phyloP scores from a whole-genome alignment of 2,888 invertebrate genomes.

The Dryomyza anilis region DNA sequence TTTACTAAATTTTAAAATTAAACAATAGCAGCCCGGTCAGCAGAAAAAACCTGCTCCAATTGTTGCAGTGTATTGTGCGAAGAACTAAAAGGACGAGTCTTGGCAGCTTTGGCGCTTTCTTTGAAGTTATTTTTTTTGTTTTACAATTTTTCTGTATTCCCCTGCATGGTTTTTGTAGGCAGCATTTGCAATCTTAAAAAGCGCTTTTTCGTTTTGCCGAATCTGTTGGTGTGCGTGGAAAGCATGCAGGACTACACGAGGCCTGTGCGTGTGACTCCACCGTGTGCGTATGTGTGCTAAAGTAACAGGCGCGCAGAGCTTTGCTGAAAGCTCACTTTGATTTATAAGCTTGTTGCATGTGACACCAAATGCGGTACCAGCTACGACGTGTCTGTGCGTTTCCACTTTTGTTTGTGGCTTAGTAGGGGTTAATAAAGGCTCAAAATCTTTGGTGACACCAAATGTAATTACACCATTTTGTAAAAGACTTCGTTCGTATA shows the following conservation, averaged over 20 bases:
- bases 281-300: constrained; percentile 5
- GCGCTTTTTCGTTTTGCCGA: not conserved
- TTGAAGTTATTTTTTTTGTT: not conserved
- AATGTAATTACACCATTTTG: too few relatives aligned
- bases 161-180: not conserved
- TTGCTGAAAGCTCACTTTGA: constrained; percentile 7
- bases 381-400: not conserved
- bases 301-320: constrained; percentile 17
- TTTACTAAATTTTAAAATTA: not conserved
- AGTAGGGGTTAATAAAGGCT: constrained; percentile 14
- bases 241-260: too few relatives aligned
- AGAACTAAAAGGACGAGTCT: too few relatives aligned
- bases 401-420: not conserved
- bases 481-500: too few relatives aligned
- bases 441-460: too few relatives aligned
- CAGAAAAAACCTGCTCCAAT: not conserved
- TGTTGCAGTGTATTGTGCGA: not conserved
- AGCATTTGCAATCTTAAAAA: not conserved
- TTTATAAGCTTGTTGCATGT: constrained; percentile 23
- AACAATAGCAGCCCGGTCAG: constrained; percentile 6
- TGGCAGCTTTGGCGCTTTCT: too few relatives aligned
- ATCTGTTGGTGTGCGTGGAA: not conserved
- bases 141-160: not conserved
- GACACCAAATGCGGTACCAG: too few relatives aligned
- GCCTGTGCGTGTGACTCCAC: constrained; percentile 1